Percentiles rank a stretch among this genome's conserved stretches.
phyloP scores from a whole-genome alignment of 2,888 invertebrate genomes.

The Subacronicta megacephala region DNA sequence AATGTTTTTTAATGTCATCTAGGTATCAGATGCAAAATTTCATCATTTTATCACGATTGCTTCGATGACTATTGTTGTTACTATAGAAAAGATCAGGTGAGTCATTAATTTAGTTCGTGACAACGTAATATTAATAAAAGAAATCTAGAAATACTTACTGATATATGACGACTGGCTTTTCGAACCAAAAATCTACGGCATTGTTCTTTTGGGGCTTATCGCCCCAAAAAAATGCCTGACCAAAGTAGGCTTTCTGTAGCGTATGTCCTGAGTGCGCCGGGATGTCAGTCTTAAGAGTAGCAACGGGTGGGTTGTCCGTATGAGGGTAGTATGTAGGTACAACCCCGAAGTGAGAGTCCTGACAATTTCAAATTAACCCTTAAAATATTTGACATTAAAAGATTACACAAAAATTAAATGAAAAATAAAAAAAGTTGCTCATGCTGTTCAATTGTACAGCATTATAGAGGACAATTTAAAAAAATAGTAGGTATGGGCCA shows the following conservation, averaged over 20 bases:
- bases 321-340: slow-evolving; percentile 94
- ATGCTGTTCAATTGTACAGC: too few species aligned
- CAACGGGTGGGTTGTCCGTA: slow-evolving; percentile 91
- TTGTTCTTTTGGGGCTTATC: slow-evolving; percentile 95
- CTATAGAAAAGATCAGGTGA: too few species aligned
- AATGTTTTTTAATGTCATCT: too few species aligned
- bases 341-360: slow-evolving; percentile 97
- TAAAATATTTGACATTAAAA: too few species aligned
- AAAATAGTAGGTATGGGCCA: too few species aligned
- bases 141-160: slow-evolving; percentile 82
- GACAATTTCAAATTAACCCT: slow-evolving; percentile 39
- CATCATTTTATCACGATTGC: background rate
- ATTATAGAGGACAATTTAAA: too few species aligned
- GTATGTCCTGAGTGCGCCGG: slow-evolving; percentile 94
- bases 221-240: slow-evolving; percentile 98
- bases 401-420: too few species aligned
- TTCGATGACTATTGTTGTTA: too few species aligned
- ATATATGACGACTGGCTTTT: slow-evolving; percentile 91
- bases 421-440: too few species aligned
- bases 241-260: slow-evolving; percentile 94
- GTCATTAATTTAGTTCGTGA: too few species aligned
- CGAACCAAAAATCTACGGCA: slow-evolving; percentile 94
- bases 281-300: slow-evolving; percentile 92
- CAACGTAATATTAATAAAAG: too few species aligned
- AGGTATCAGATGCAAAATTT: background rate